Evolutionary conservation across 2,888 invertebrate genomes (phyloP), one percentile per base, ranked within the genome.

Genomic region (Tricholauxania praeusta): DNA sequence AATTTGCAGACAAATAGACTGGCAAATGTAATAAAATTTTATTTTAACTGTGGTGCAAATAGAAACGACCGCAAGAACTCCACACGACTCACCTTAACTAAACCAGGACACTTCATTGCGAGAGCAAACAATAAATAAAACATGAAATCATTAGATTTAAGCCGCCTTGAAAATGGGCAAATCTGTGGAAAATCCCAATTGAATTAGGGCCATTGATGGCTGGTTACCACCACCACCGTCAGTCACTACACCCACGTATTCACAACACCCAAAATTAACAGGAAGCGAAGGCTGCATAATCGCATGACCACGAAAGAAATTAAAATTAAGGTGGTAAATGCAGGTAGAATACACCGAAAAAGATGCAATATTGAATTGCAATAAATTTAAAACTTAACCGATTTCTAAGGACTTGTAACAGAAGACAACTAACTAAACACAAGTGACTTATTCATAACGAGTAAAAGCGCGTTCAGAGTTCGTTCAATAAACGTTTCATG

Each of bases 111-210:
- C 60, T 69, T 60, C 57, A 59, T 60, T 59, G 49, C 59, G 32
- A 49, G 12, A 51, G 51, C 68, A 69, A 69, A 51, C 51, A 59
- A 69, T 69, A 69, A 69, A 69, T 69, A 59, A 69, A 69, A 69
- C 48, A 69, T 28, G 51, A 51, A 59, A 48, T 60, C 68, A 69
- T 69, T 69, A 69, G 68, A 28, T 69, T 69, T 32, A 69, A 60
- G 68, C 49, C 32, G 68, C 47, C 14, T 17, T 19, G 49, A 19
- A 47, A 55, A 55, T 22, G 49, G 60, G 22, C 32, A 22, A 52
- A 69, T 51, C 52, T 19, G 59, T 32, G 48, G 14, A 49, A 65
- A 59, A 59, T 60, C 68, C 68, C 51, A 19, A 49, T 49, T 69
- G 68, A 59, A 69, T 69, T 49, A 60, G 68, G 68, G 28, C 59